Conservation (phyloP, 2,113 vertebrate species). For the Grammomys surdaster region DNA sequence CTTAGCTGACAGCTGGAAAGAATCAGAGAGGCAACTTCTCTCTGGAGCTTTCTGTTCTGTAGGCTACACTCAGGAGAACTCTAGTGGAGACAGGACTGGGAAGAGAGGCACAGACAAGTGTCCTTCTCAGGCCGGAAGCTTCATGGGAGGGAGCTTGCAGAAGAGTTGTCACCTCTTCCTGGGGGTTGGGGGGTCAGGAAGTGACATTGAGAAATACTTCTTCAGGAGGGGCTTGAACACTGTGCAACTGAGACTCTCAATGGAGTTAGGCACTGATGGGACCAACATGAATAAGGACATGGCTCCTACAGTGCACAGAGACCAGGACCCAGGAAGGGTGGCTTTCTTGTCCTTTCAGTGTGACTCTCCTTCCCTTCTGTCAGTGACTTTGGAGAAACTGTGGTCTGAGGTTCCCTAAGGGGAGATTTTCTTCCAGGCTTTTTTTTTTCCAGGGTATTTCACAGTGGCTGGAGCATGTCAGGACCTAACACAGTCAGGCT, state of each 20-base stretch:
- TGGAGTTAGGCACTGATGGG: not conserved
- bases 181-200: not conserved
- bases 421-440: constrained; percentile 82
- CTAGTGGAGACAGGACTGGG: constrained; percentile 55
- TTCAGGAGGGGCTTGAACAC: not conserved
- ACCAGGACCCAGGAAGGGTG: not conserved
- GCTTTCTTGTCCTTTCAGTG: not conserved
- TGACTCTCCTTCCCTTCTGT: not conserved
- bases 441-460: constrained; percentile 83
- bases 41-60: constrained; percentile 46
- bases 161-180: not conserved
- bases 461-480: constrained; percentile 82
- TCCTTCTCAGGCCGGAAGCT: constrained; percentile 29
- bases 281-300: not conserved
- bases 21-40: constrained; percentile 68
- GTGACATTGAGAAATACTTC: not conserved
- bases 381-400: constrained; percentile 41
- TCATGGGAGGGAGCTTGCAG: constrained; percentile 24
- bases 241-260: not conserved
- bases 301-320: not conserved
- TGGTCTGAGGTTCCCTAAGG: constrained; percentile 69
- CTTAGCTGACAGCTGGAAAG: constrained; percentile 84
- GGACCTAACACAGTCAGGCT: constrained; percentile 88
- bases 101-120: constrained; percentile 54
- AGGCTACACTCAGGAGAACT: constrained; percentile 51